phyloP scores from a whole-genome alignment of 1,140 invertebrate genomes.

The Lamellibrachia luymesi region DNA sequence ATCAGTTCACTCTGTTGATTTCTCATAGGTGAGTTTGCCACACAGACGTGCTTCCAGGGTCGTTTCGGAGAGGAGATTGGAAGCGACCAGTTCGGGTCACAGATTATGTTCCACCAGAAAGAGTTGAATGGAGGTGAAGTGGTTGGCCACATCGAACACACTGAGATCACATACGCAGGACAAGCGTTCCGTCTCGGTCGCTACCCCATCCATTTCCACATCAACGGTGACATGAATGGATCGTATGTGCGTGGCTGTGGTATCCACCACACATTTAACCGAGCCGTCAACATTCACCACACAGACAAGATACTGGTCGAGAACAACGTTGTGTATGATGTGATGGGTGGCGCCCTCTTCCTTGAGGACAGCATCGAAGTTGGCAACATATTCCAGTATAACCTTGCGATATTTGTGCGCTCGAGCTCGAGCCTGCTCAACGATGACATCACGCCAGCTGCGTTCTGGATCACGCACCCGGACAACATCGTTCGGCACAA shows the following conservation, averaged over 20 bases:
- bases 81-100: constrained; percentile 49
- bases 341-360: constrained; percentile 44
- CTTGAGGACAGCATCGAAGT: constrained; percentile 42
- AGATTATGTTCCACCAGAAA: constrained; percentile 43
- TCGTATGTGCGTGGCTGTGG: constrained; percentile 40
- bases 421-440: constrained; percentile 40
- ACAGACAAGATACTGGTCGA: constrained; percentile 33
- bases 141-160: constrained; percentile 25
- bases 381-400: constrained; percentile 35
- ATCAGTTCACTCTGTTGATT: neutral
- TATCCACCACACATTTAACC: constrained; percentile 40
- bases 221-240: constrained; percentile 31
- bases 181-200: constrained; percentile 45
- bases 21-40: constrained; percentile 41
- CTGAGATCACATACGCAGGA: constrained; percentile 34
- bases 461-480: constrained; percentile 44
- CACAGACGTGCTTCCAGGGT: constrained; percentile 40
- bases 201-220: constrained; percentile 46
- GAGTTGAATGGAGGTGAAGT: constrained; percentile 17
- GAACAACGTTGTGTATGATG: constrained; percentile 38
- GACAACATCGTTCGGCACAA: constrained; percentile 50
- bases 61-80: constrained; percentile 52
- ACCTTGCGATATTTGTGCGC: constrained; percentile 35
- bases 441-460: constrained; percentile 44
- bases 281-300: constrained; percentile 41